Percentiles rank a stretch among this genome's conserved stretches.
phyloP scores from a whole-genome alignment of 1,140 invertebrate genomes.

The Pogonus chalceus region DNA sequence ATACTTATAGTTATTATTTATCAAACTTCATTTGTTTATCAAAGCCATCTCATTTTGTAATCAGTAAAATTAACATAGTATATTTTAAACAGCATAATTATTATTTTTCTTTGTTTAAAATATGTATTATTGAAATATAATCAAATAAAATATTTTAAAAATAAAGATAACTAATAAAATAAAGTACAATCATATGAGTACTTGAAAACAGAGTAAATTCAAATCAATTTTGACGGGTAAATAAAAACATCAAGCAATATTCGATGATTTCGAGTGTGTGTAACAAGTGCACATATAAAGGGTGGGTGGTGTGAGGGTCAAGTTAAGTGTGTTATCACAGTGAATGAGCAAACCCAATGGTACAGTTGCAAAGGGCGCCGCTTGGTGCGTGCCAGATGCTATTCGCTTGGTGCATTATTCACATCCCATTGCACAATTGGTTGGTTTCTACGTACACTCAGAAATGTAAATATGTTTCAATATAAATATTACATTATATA shows the following conservation, averaged over 20 bases:
- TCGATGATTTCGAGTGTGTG: neutral
- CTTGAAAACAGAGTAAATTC: neutral
- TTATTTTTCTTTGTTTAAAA: too few relatives aligned
- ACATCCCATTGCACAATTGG: neutral
- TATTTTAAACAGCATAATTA: too few relatives aligned
- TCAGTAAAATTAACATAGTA: too few relatives aligned
- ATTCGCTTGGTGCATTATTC: neutral
- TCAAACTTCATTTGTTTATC: too few relatives aligned
- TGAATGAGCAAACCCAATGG: conserved; percentile 3
- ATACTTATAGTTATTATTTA: too few relatives aligned
- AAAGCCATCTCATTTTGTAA: too few relatives aligned
- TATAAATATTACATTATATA: too few relatives aligned
- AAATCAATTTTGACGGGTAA: neutral
- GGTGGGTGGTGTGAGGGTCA: neutral
- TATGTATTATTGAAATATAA: too few relatives aligned
- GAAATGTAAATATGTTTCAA: neutral
- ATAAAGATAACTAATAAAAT: too few relatives aligned
- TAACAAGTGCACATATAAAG: neutral
- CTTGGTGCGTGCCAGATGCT: conserved; percentile 2
- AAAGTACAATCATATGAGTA: too few relatives aligned
- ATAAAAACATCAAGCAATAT: neutral
- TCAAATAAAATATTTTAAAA: too few relatives aligned
- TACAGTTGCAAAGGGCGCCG: neutral
- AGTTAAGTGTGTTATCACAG: conserved; percentile 7
- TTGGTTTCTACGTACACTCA: neutral